Conservation (phyloP, 2,113 vertebrate species). For the Vulpes ferrilata region DNA sequence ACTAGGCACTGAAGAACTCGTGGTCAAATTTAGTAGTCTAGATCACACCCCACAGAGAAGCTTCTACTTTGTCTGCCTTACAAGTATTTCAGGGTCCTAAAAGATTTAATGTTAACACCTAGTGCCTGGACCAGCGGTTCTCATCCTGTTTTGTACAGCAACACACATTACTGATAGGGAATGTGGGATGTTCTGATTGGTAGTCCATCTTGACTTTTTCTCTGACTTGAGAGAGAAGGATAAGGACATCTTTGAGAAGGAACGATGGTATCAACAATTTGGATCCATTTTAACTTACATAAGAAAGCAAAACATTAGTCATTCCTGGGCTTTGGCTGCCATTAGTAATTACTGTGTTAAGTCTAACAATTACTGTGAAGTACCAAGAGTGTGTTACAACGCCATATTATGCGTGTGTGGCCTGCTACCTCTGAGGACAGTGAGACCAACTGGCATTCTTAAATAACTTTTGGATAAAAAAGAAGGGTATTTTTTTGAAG, state of each 20-base stretch:
- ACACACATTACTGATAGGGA: not conserved
- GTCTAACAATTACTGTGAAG: not conserved
- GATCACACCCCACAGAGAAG: not conserved
- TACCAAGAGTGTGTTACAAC: not conserved
- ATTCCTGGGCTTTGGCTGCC: not conserved
- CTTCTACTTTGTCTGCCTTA: not conserved
- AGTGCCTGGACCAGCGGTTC: not conserved
- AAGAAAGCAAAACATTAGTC: constrained; percentile 10
- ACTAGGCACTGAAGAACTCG: not conserved
- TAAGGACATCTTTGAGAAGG: not conserved
- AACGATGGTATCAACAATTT: not conserved
- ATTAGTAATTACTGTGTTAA: not conserved
- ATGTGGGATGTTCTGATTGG: not conserved
- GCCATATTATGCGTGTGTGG: not conserved
- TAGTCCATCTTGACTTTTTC: not conserved
- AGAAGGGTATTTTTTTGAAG: constrained; percentile 11
- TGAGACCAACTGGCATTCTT: not conserved
- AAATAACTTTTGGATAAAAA: not conserved
- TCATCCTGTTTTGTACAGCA: not conserved
- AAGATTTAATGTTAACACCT: not conserved
- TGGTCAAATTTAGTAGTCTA: not conserved
- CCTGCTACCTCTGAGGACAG: not conserved
- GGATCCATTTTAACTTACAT: not conserved
- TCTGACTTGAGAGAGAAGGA: not conserved
- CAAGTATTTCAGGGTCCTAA: not conserved